Conservation (phyloP, 2,113 vertebrate genomes). For the Cranoglanis bouderius region DNA sequence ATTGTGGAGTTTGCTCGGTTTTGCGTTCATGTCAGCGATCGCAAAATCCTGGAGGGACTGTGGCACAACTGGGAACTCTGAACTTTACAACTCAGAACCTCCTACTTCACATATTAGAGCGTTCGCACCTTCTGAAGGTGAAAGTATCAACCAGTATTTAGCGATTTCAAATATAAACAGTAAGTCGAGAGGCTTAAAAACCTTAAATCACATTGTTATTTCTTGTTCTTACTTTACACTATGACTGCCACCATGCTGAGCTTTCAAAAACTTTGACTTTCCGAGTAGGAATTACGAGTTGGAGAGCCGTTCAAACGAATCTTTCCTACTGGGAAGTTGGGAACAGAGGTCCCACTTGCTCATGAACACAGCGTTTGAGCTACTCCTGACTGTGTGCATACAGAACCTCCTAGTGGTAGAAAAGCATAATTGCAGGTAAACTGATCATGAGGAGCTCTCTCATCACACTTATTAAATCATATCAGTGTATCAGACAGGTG, state of each 20-base stretch:
- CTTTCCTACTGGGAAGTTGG: neutral
- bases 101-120: neutral
- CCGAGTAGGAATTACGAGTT: neutral
- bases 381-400: neutral
- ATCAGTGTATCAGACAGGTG: neutral
- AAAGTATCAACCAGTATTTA: neutral
- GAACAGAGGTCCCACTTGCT: neutral
- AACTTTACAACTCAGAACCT: neutral
- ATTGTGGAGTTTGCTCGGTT: no score
- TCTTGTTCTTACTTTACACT: neutral
- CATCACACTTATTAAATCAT: neutral
- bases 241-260: neutral
- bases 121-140: neutral
- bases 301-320: neutral
- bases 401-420: neutral
- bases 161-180: neutral
- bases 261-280: neutral
- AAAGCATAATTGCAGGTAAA: neutral
- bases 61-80: no score
- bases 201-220: neutral
- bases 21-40: no score
- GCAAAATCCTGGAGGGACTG: no score
- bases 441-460: neutral
- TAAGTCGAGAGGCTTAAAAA: neutral
- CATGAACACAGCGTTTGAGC: neutral